phyloP scores from a whole-genome alignment of 2,888 invertebrate species.

The Cremastinae sp. region DNA sequence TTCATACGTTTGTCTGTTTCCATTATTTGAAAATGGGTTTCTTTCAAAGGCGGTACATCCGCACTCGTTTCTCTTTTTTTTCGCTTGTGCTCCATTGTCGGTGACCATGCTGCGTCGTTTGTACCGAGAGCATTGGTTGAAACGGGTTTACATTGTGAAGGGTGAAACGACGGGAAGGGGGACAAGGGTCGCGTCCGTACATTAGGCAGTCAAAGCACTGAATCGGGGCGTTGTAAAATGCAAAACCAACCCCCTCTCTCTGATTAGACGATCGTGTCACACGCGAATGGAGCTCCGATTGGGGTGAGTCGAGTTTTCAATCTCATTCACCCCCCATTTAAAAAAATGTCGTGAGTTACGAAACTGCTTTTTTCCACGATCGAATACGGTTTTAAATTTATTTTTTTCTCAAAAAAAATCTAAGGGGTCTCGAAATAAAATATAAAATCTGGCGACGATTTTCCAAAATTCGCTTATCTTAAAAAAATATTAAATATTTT shows the following conservation, averaged over 20 bases:
- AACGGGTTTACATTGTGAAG: constrained; percentile 25
- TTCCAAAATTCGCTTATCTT: background rate
- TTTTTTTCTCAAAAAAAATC: no score
- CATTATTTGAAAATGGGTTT: background rate
- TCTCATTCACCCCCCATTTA: constrained; percentile 29
- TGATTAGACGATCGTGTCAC: constrained; percentile 73
- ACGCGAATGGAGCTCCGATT: constrained; percentile 72
- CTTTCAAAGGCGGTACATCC: constrained; percentile 1
- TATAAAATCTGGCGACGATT: constrained; percentile 4
- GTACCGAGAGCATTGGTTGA: constrained; percentile 33
- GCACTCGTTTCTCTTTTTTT: constrained; percentile 3
- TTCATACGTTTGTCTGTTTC: background rate
- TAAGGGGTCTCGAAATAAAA: no score
- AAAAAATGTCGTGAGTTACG: no score
- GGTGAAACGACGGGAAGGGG: constrained; percentile 22
- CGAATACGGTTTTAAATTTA: no score
- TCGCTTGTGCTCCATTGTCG: constrained; percentile 44
- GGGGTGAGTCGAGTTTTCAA: constrained; percentile 53
- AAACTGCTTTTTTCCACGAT: no score
- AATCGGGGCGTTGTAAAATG: constrained; percentile 67
- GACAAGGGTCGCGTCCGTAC: constrained; percentile 35
- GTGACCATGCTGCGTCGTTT: constrained; percentile 10
- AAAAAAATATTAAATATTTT: background rate
- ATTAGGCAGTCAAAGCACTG: constrained; percentile 24
- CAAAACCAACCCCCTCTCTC: constrained; percentile 75